phyloP scores from a whole-genome alignment of 2,113 vertebrate species.

The Nibea albiflora region DNA sequence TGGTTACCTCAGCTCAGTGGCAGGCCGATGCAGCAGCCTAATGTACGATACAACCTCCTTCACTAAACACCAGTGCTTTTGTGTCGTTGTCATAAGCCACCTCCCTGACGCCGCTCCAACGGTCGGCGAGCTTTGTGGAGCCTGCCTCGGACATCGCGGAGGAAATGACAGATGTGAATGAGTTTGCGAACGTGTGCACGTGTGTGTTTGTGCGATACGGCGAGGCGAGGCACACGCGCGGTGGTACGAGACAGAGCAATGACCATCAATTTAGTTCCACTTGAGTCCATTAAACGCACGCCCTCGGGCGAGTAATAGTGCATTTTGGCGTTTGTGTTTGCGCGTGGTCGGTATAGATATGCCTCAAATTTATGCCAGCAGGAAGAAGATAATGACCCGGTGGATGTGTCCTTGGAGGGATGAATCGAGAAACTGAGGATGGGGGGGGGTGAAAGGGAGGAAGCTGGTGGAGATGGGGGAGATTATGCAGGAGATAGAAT shows the following conservation, averaged over 20 bases:
- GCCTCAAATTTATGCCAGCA: constrained; percentile 51
- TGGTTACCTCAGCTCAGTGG: constrained; percentile 78
- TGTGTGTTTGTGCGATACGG: constrained; percentile 3
- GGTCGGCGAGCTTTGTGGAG: constrained; percentile 35
- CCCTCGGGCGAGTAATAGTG: constrained; percentile 21
- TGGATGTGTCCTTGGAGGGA: constrained; percentile 66
- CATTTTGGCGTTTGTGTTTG: constrained; percentile 26
- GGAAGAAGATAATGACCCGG: constrained; percentile 53
- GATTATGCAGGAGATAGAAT: constrained; percentile 52
- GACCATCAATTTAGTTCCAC: constrained; percentile 23
- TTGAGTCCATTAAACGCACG: constrained; percentile 37
- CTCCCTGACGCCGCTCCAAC: constrained; percentile 45
- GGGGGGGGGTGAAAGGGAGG: constrained; percentile 17
- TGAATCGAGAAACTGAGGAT: constrained; percentile 20
- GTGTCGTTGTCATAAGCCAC: constrained; percentile 70
- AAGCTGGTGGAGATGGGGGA: constrained; percentile 30
- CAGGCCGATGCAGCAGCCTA: constrained; percentile 71
- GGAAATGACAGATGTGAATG: constrained; percentile 32
- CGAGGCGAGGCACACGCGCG: background rate
- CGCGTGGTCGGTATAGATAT: constrained; percentile 28
- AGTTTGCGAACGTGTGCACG: background rate
- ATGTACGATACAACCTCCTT: constrained; percentile 68
- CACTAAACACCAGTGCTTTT: constrained; percentile 70
- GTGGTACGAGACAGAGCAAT: background rate
- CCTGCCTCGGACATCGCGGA: background rate